Conservation (phyloP, 2,113 vertebrate genomes). For the Elgaria multicarinata region DNA sequence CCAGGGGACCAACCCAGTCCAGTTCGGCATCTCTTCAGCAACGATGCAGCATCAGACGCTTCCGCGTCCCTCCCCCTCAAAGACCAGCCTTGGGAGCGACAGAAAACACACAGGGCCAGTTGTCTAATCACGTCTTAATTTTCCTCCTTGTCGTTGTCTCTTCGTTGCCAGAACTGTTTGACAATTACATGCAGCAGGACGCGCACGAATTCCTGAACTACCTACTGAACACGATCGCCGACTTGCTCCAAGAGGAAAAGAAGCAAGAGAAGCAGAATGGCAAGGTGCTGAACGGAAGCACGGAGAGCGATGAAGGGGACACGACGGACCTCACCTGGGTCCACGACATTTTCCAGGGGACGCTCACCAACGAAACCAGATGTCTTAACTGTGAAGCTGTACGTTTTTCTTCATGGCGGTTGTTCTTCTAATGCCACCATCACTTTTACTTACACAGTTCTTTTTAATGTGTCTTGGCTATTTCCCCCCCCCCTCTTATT, state of each 20-base stretch:
- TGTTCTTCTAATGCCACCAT: not conserved
- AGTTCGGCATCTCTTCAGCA: not conserved
- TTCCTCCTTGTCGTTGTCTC: not conserved
- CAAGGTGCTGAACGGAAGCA: constrained; percentile 76
- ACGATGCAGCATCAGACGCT: not conserved
- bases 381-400: constrained; percentile 96
- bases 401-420: constrained; percentile 54
- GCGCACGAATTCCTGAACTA: constrained; percentile 95
- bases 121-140: not conserved
- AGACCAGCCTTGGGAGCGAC: not conserved
- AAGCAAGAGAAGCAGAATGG: constrained; percentile 81
- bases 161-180: constrained; percentile 85
- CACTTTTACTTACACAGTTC: not conserved
- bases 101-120: too few species aligned
- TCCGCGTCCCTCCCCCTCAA: not conserved
- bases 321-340: constrained; percentile 91
- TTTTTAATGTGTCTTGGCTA: not conserved
- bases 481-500: not conserved
- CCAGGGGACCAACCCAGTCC: too few species aligned
- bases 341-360: constrained; percentile 95
- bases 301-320: constrained; percentile 82
- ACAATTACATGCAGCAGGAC: constrained; percentile 96
- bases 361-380: constrained; percentile 93
- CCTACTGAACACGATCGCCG: constrained; percentile 93
- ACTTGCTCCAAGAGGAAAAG: constrained; percentile 85